These are phyloP conservation scores for Nomada hirtipes DNA, from an alignment of 2,888 invertebrate genomes.

Conservation along the genomic window DNA sequence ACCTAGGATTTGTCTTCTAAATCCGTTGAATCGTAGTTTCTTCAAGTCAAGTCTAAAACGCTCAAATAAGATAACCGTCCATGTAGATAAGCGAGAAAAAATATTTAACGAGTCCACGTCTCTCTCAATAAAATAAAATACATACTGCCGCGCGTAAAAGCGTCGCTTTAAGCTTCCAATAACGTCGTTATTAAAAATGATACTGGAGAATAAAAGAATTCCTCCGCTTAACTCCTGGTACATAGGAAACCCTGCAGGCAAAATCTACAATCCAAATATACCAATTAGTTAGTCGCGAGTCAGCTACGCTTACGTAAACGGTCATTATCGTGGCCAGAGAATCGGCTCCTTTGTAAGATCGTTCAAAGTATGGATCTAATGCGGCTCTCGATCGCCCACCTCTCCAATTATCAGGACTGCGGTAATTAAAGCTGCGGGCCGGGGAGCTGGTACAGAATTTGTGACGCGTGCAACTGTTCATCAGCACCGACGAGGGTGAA, in stretches of 20 bases:
- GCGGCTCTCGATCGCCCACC: background rate
- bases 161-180: too few relatives aligned
- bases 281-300: background rate
- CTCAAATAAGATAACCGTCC: too few relatives aligned
- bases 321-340: background rate
- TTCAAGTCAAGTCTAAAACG: too few relatives aligned
- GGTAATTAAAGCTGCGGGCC: constrained; percentile 16
- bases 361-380: constrained; percentile 9
- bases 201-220: too few relatives aligned
- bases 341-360: constrained; percentile 1
- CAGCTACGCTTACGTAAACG: constrained; percentile 7
- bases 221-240: too few relatives aligned
- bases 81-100: too few relatives aligned
- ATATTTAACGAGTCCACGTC: too few relatives aligned
- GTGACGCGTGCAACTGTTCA: background rate
- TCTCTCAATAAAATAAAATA: too few relatives aligned
- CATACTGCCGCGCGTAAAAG: too few relatives aligned
- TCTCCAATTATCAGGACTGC: constrained; percentile 12
- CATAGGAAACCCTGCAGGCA: background rate
- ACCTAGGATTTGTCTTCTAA: background rate
- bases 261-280: background rate
- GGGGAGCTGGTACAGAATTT: background rate
- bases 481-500: background rate
- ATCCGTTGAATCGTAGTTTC: background rate
- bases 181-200: too few relatives aligned